These are phyloP conservation scores for Ochotona curzoniae DNA, from an alignment of 2,113 vertebrate species.

Conservation along the genomic window DNA sequence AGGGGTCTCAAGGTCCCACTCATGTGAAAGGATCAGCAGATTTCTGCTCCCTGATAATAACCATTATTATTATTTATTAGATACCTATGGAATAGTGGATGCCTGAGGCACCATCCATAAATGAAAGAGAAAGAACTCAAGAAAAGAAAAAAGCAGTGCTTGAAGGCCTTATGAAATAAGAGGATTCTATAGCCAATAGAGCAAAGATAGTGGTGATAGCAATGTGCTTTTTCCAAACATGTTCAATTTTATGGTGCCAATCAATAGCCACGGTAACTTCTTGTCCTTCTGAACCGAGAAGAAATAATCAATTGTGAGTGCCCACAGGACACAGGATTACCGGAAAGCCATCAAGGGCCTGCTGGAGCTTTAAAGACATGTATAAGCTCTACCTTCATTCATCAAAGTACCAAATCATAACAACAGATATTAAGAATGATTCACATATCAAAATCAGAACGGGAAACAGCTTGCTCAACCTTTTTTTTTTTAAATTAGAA, in stretches of 20 bases:
- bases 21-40: conserved; percentile 57
- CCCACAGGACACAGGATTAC: background rate
- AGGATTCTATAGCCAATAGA: conserved; percentile 58
- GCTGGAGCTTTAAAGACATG: background rate
- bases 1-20: conserved; percentile 60
- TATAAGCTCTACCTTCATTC: background rate
- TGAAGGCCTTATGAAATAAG: conserved; percentile 64
- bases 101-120: conserved; percentile 66
- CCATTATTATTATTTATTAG: conserved; percentile 80
- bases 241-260: conserved; percentile 62
- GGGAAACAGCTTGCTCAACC: background rate
- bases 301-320: background rate
- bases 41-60: conserved; percentile 68
- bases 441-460: background rate
- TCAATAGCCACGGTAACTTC: conserved; percentile 42
- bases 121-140: conserved; percentile 61
- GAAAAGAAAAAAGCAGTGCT: conserved; percentile 31
- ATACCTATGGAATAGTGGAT: conserved; percentile 57
- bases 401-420: background rate
- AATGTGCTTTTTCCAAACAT: background rate
- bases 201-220: conserved; percentile 26
- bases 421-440: background rate
- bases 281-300: conserved; percentile 25
- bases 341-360: background rate
- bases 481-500: background rate